Evolutionary conservation across 2,113 vertebrate species (phyloP), one percentile per base, ranked within the genome.

Genomic region (Oenanthe melanoleuca): DNA sequence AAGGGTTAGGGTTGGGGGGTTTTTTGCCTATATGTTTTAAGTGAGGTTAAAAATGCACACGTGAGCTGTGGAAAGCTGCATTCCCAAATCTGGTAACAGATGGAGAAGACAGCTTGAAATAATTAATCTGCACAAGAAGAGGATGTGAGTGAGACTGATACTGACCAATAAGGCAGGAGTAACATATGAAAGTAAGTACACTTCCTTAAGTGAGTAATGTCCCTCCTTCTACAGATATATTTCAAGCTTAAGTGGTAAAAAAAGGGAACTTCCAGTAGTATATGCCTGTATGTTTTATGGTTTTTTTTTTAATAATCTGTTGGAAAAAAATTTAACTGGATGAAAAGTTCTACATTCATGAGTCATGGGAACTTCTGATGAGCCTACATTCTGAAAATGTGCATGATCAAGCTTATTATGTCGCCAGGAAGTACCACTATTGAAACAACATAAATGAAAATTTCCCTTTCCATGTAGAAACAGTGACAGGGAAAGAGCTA

Each of bases 1-100:
- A 33, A n/a, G 8, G 19, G 28, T 56, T 64, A 28, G 28, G 11
- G 24, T 21, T 56, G 29, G 13, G 20, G 12, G 0, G 0, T 16
- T 75, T 84, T 66, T 26, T 28, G 11, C 19, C 19, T 71, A 0
- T 45, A 8, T 21, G 6, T n/a, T 38, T 84, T 55, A 69, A 80
- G 16, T 7, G 14, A 37, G 8, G 55, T 29, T 69, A 45, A 92
- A 88, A 80, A 79, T 1, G 3, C 2, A 0, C 23, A 90, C 42
- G 12, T 40, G 18, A 42, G 59, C 29, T 80, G 11, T 33, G 37
- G 23, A 85, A 85, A 86, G 21, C 18, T 65, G 23, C 22, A 72
- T 83, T 73, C 38, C n/a, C 11, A 6, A 74, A 67, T 45, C 23
- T 75, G 31, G 12, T 26, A 65, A 26, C 4, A 79, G 31, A 61